Evolutionary conservation across 2,113 vertebrate species (phyloP), one percentile per base, ranked within the genome.

Genomic region (Oreochromis aureus): DNA sequence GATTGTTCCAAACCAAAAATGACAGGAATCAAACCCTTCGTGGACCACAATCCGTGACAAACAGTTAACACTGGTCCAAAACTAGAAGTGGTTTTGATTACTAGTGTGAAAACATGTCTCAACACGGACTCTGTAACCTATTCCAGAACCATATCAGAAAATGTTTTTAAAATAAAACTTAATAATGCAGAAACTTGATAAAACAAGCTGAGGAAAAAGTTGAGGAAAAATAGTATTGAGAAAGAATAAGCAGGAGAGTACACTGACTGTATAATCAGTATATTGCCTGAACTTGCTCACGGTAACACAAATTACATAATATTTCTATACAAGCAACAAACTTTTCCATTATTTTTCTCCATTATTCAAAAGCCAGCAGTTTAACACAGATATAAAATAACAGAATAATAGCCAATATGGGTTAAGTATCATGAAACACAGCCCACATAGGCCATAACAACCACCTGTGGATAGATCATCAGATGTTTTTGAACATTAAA

Each of bases 1-100:
- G n/a, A n/a, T n/a, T n/a, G n/a, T n/a, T n/a, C n/a, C n/a, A n/a
- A n/a, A n/a, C n/a, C n/a, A n/a, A n/a, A n/a, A n/a, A n/a, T n/a
- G n/a, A n/a, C n/a, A n/a, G n/a, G n/a, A n/a, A n/a, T 76, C 1
- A 12, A 48, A 76, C 24, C 2, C 12, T 51, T 76, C 3, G 0
- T 11, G 15, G 0, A 48, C 71, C 44, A 7, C 71, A 76, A 30
- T 0, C 24, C 24, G 0, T 51, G 7, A 19, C 24, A 76, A 76
- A 0, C 24, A 5, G 44, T 30, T 30, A 76, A 51, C 24, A 32
- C 24, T 30, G 71, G 71, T 51, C 24, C 71, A 19, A 12, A 12
- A 51, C 10, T 46, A 32, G 4, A 76, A 7, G 69, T 0, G 69
- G 41, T 76, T 6, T 30, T 30, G 41, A 48, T 27, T 48, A 48